phyloP scores from a whole-genome alignment of 2,113 vertebrate genomes.

The Pantherophis guttatus region DNA sequence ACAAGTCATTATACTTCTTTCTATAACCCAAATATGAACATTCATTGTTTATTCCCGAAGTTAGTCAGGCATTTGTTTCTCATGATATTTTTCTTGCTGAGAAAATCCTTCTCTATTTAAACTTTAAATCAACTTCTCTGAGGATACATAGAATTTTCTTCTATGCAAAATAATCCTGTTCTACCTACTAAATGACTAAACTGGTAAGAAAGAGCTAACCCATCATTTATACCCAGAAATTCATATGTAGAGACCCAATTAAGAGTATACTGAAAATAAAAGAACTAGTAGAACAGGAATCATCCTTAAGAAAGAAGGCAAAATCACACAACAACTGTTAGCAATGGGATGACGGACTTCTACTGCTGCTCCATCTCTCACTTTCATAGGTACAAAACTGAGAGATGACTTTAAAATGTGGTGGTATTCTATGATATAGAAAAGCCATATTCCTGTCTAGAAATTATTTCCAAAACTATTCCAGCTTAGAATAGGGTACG shows the following conservation, averaged over 20 bases:
- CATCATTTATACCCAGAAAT: background rate
- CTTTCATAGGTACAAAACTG: background rate
- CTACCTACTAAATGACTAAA: background rate
- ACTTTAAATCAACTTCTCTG: background rate
- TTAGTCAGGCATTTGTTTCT: background rate
- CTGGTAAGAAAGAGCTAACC: slow-evolving; percentile 2
- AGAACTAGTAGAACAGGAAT: slow-evolving; percentile 16
- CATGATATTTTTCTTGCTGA: background rate
- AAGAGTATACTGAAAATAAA: background rate
- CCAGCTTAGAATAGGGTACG: background rate
- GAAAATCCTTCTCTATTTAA: background rate
- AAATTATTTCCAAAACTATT: background rate
- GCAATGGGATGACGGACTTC: background rate
- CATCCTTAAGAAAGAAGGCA: background rate
- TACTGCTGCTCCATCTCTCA: background rate
- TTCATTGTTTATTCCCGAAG: background rate
- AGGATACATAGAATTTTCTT: background rate
- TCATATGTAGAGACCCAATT: background rate
- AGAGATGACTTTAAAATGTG: background rate
- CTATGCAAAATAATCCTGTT: background rate
- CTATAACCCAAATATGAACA: background rate
- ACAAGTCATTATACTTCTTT: background rate
- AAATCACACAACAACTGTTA: background rate
- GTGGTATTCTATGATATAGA: background rate
- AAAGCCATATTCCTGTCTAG: background rate